phyloP scores from a whole-genome alignment of 2,888 invertebrate species.

The Phaedon cochleariae region DNA sequence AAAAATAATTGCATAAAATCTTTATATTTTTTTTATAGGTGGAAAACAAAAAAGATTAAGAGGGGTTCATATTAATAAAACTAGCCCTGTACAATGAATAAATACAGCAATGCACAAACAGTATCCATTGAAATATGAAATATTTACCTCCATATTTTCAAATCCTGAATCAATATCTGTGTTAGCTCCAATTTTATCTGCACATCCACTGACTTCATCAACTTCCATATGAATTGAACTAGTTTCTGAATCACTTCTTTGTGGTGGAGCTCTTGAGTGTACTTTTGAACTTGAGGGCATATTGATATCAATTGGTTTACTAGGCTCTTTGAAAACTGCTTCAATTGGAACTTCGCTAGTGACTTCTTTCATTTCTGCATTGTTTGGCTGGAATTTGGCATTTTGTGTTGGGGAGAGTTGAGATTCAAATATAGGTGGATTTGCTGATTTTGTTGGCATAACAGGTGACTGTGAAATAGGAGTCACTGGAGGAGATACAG shows the following conservation, averaged over 20 bases:
- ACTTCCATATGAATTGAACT: conserved; percentile 68
- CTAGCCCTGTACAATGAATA: too few relatives aligned
- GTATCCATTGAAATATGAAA: too few relatives aligned
- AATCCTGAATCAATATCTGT: conserved; percentile 76
- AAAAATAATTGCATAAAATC: too few relatives aligned
- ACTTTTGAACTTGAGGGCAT: conserved; percentile 55
- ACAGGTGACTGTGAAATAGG: conserved; percentile 61
- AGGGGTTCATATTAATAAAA: too few relatives aligned
- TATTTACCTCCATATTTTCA: conserved; percentile 75
- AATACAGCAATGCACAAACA: too few relatives aligned
- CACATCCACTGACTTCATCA: conserved; percentile 63
- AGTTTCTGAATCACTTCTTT: conserved; percentile 62
- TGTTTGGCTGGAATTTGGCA: conserved; percentile 14
- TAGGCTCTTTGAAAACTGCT: conserved; percentile 58
- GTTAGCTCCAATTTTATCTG: conserved; percentile 61
- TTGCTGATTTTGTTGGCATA: conserved; percentile 46
- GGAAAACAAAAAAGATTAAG: too few relatives aligned
- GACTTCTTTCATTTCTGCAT: conserved; percentile 26
- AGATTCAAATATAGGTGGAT: conserved; percentile 41
- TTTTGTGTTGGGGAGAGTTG: conserved; percentile 26
- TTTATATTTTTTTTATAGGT: too few relatives aligned
- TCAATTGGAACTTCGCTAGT: conserved; percentile 34
- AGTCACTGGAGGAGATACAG: conserved; percentile 64
- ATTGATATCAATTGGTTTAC: conserved; percentile 58
- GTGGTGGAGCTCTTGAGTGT: conserved; percentile 51